Evolutionary conservation across 2,113 vertebrate genomes (phyloP).

Genomic region (Lasiurus cinereus): DNA sequence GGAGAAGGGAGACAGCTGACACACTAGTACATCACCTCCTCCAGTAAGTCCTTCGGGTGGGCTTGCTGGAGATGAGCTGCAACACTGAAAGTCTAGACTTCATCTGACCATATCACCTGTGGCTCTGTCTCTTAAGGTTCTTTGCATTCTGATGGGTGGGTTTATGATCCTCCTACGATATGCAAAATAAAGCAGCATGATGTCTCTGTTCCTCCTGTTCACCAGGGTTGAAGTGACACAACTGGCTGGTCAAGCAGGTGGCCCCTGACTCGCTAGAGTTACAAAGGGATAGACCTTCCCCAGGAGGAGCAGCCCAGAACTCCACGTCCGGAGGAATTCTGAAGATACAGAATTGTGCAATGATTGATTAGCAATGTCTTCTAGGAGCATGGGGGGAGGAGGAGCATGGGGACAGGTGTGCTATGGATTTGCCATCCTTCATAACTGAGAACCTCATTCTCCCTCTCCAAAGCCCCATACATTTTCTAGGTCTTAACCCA

Average conservation of each 20-base stretch:
- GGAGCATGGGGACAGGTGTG: fast-evolving
- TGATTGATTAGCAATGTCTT: constrained; percentile 17
- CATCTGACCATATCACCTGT: neutral
- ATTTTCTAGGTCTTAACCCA: constrained; percentile 42
- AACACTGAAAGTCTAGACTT: neutral
- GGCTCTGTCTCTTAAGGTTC: neutral
- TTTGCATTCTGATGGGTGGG: neutral
- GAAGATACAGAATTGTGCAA: fast-evolving
- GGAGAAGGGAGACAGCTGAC: neutral
- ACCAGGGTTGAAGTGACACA: neutral
- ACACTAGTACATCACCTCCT: neutral
- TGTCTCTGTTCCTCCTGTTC: neutral
- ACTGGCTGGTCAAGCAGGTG: neutral
- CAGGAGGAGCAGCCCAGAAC: neutral
- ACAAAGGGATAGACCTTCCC: neutral
- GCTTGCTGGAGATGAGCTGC: neutral
- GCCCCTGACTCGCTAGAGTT: neutral
- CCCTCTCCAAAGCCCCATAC: neutral
- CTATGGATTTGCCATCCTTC: neutral
- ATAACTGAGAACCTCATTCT: neutral
- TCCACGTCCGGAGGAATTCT: neutral
- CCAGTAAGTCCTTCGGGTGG: neutral
- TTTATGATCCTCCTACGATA: neutral
- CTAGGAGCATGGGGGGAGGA: fast-evolving
- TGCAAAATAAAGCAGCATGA: neutral